Base-by-base conservation (phyloP, 2,113 vertebrate genomes). In the Catharus minimus region DNA sequence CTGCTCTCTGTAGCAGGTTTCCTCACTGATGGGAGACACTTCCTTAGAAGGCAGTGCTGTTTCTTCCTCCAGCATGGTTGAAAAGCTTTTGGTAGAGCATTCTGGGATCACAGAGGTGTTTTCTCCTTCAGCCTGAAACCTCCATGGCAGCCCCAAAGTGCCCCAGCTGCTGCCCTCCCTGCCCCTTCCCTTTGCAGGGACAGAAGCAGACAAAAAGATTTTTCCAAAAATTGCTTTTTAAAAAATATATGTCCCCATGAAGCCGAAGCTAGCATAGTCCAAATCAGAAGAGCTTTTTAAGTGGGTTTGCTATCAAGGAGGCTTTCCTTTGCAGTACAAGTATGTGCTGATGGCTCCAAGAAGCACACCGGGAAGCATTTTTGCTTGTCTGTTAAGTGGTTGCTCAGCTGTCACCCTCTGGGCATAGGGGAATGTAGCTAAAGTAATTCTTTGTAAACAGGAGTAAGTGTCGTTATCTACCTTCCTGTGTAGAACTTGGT, bases 371-470 rank as follows among this genome's bases (percentile, higher is more conserved):
- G 36, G 66, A 73, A 66, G 36, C 55, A 36, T 68, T 92, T 88
- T 69, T 93, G 74, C 69, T 4, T 4, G 46, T 76, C 71, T 93
- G 58, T 90, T 82, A 85, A 95, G 68, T 66, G 49, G 66, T 56
- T 86, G 81, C 74, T 95, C 77, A 90, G 71, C 71, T 86, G 89
- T 90, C 81, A 87, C 81, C 52, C 74, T 85, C 58, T 81, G 69
- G 81, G 81, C 50, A 44, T 68, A 46, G n/a, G 73, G 74, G 50
- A 86, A 69, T 57, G 60, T 57, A 89, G 69, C 43, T 90, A 50
- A 90, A 94, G 77, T 82, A 24, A 33, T 92, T 89, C 55, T 86
- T 88, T 22, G 46, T 92, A 82, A 92, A 80, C 76, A 77, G 89
- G 27, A 87, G n/a, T 64, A 79, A 76, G 58, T 36, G 86, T 79